Evolutionary conservation across 1,140 invertebrate species (phyloP), one percentile per base, ranked within the genome.

Genomic region (Panagrolaimus sp.): DNA sequence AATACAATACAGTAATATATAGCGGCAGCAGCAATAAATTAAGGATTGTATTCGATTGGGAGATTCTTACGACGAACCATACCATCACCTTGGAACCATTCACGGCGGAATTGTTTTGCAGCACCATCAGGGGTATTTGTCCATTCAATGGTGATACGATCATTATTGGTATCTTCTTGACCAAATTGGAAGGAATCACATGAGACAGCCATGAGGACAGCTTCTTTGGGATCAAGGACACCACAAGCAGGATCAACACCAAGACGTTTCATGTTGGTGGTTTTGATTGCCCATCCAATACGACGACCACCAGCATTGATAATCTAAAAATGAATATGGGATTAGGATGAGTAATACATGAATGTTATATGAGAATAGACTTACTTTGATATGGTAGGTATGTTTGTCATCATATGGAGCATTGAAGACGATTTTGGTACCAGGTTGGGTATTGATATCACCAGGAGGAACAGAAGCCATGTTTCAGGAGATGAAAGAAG

Each of bases 21-120:
- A n/a, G n/a, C n/a, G n/a, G n/a, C n/a, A n/a, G n/a, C n/a, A n/a
- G n/a, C n/a, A n/a, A n/a, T n/a, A n/a, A n/a, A n/a, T 58, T n/a
- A 73, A 14, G 71, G 72, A 64, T 76, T 76, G 74, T 76, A 76
- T 64, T 77, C 75, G 72, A 76, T 76, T 26, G 74, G 70, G 10
- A 76, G 70, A 47, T 76, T 76, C 75, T 76, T 76, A n/a, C 74
- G 71, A 58, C 74, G 70, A 48, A 76, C 75, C 75, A 77, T 77
- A 1, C 70, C 74, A 55, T 76, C 74, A 17, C 75, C 75, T 28
- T 76, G 70, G 75, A 76, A 76, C 74, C 74, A 76, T 24, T 77
- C 74, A 45, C 68, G 74, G 32, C 72, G 70, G 75, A 76, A 76
- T 43, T 52, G 55, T 47, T 73, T 73, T 66, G 74, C 74, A 45